Evolutionary conservation across 2,888 invertebrate genomes (phyloP).

Genomic region (Corythucha ciliata): DNA sequence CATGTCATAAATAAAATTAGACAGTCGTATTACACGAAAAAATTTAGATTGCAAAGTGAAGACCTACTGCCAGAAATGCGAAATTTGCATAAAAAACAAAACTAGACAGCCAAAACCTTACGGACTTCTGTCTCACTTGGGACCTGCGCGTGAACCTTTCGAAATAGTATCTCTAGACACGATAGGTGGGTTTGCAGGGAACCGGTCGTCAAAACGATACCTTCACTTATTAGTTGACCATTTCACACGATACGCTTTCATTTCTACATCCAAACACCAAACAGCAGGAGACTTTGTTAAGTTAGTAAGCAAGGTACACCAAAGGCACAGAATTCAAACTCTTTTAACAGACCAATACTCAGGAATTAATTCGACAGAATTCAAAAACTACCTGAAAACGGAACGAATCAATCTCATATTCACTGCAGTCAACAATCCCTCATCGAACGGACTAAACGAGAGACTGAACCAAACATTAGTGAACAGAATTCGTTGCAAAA

Average conservation of each 20-base stretch:
- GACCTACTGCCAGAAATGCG: constrained; percentile 8
- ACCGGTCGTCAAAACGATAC: constrained; percentile 38
- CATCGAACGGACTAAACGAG: constrained; percentile 35
- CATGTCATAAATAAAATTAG: constrained; percentile 10
- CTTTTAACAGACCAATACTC: constrained; percentile 38
- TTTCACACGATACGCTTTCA: constrained; percentile 38
- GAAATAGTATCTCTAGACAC: constrained; percentile 38
- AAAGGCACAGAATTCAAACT: constrained; percentile 32
- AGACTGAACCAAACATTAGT: constrained; percentile 37
- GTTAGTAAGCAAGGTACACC: constrained; percentile 11
- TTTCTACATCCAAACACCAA: constrained; percentile 27
- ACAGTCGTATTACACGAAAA: constrained; percentile 1
- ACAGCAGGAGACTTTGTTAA: neutral
- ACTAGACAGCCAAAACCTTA: constrained; percentile 27
- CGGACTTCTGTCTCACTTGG: constrained; percentile 33
- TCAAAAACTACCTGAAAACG: constrained; percentile 35
- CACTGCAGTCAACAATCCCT: constrained; percentile 32
- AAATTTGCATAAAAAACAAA: constrained; percentile 31
- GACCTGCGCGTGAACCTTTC: constrained; percentile 34
- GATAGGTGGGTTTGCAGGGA: constrained; percentile 38
- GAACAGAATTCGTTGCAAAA: constrained; percentile 36
- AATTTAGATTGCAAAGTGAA: constrained; percentile 14
- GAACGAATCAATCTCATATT: constrained; percentile 32
- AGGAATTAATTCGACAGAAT: constrained; percentile 38
- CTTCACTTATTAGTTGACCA: constrained; percentile 36